Evolutionary conservation across 2,797 vertebrate genomes (phyloP), one percentile per base, ranked within the genome.

Genomic region (Gambelia wislizenii): DNA sequence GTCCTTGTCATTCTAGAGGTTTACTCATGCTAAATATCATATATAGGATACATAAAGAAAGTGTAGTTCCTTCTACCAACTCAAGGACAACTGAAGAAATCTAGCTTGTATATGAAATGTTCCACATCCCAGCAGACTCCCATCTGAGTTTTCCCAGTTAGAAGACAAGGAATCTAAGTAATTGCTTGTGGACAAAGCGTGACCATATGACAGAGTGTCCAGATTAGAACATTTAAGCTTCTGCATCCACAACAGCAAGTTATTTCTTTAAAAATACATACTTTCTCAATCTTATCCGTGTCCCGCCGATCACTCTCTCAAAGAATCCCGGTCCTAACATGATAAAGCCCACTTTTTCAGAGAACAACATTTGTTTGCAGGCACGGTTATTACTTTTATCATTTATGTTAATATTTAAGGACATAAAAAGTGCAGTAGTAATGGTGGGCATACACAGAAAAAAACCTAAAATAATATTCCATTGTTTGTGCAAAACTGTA

Each of bases 171-270:
- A 83, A 44, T 49, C 22, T 36, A 90, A 87, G 44, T 64, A 75
- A 75, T 42, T 42, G 52, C 74, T 22, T 44, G 49, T 82, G 61
- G 25, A 33, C 77, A 47, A 79, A 89, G 20, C 54, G 44, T 56
- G 56, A 80, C 36, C 54, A 87, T 0, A 1, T 74, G 9, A 79
- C 78, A 54, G n/a, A 88, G 16, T 7, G 8, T 81, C 39, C 7
- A 75, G 84, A 67, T 72, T 12, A 83, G 27, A 78, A 78, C 42
- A 85, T 39, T 70, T 59, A 49, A 80, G 39, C 30, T 88, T 59
- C 47, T 64, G 20, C 42, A 83, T 76, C 10, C 18, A 54, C 36
- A 86, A 91, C 91, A 86, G 14, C 67, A 90, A 59, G 36, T 56
- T 85, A 87, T 36, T 9, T 56, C 39, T 85, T 14, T 61, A 75